Percentiles rank a stretch among this genome's conserved stretches.
These are phyloP conservation scores for Phragmatobia fuliginosa DNA, from an alignment of 2,888 invertebrate species.

Conservation along the genomic window DNA sequence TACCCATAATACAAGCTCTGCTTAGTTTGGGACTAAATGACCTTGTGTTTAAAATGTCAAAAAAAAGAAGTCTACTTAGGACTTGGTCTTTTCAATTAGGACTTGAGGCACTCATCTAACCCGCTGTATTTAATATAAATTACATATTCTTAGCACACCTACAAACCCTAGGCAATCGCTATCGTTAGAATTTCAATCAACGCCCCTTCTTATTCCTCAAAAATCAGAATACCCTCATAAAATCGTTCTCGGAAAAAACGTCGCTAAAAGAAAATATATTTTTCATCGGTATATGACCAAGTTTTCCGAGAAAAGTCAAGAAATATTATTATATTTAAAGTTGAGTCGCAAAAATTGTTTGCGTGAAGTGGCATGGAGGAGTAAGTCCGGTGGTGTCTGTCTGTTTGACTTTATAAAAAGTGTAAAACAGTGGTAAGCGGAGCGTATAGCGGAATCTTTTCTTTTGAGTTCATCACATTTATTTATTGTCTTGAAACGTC, in stretches of 20 bases:
- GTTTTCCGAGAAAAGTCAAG: conserved; percentile 39
- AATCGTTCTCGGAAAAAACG: conserved; percentile 28
- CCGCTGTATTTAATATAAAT: background rate
- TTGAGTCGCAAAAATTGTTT: conserved; percentile 43
- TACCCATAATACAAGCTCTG: too few species aligned
- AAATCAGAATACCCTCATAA: conserved; percentile 8
- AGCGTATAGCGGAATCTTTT: conserved; percentile 14
- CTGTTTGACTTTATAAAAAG: conserved; percentile 49
- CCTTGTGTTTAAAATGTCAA: too few species aligned
- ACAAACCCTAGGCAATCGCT: background rate
- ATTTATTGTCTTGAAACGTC: too few species aligned
- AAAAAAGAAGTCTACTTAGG: too few species aligned
- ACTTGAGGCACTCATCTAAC: background rate
- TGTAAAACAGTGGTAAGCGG: conserved; percentile 16
- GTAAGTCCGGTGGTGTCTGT: conserved; percentile 55
- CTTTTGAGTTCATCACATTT: too few species aligned
- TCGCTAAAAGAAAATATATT: conserved; percentile 32
- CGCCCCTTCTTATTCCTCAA: background rate
- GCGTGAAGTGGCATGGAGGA: conserved; percentile 44
- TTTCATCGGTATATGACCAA: conserved; percentile 31
- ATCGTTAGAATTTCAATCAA: conserved; percentile 1
- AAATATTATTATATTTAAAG: conserved; percentile 53
- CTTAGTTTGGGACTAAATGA: too few species aligned
- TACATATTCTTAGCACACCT: background rate
- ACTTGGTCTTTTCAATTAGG: too few species aligned